Conservation (phyloP, 2,797 vertebrate genomes). For the Argya squamiceps region DNA sequence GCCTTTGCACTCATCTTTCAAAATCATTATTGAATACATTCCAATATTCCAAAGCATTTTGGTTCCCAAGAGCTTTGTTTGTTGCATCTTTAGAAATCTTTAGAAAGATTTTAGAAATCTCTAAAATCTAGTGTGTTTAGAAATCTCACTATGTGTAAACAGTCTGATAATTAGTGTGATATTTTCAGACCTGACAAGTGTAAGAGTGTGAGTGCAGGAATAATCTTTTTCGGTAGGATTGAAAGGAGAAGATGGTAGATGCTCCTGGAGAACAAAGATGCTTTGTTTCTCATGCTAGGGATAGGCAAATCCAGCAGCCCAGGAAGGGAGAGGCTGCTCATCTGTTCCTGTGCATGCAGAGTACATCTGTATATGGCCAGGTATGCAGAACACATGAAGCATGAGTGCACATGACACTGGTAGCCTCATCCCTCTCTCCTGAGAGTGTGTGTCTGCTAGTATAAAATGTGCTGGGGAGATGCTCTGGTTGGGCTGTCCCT, state of each 20-base stretch:
- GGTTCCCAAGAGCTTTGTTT: not conserved
- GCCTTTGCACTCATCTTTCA: not conserved
- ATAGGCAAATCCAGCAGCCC: not conserved
- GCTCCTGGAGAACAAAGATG: not conserved
- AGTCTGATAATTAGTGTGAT: not conserved
- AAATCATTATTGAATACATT: not conserved
- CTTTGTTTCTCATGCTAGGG: not conserved
- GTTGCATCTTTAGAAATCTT: not conserved
- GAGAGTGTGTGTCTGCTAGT: not conserved
- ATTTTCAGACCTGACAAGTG: not conserved
- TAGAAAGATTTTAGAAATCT: too few relatives aligned
- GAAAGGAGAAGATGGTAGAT: not conserved
- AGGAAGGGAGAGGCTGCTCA: not conserved
- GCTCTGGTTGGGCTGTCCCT: not conserved
- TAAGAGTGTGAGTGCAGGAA: not conserved
- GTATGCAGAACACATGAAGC: fast-evolving
- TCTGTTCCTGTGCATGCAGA: fast-evolving
- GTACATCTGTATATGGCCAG: fast-evolving
- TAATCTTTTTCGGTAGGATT: not conserved
- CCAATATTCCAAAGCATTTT: not conserved
- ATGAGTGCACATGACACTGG: fast-evolving
- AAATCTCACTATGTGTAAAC: not conserved
- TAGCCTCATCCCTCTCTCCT: not conserved
- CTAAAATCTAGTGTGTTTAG: not conserved
- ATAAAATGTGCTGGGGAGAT: fast-evolving